Evolutionary conservation across 2,888 invertebrate genomes (phyloP).

Genomic region (Amblyjoppa proteus): DNA sequence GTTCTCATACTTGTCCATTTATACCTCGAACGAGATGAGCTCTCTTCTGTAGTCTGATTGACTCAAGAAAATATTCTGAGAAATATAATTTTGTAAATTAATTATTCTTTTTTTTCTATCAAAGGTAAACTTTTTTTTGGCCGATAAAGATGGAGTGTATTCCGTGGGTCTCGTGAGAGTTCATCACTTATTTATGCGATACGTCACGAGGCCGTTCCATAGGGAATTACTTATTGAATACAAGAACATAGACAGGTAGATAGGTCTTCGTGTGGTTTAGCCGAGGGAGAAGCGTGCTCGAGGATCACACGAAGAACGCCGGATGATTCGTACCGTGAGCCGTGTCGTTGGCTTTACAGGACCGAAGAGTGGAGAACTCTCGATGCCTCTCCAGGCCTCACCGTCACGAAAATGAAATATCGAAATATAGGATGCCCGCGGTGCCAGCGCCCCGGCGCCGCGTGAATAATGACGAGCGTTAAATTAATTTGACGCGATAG

Average conservation of each 20-base stretch:
- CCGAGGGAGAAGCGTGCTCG: constrained; percentile 5
- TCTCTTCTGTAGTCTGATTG: neutral
- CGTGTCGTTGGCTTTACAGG: neutral
- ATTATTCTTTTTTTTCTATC: neutral
- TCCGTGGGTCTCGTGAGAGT: neutral
- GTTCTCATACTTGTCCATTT: constrained; percentile 25
- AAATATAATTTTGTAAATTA: constrained; percentile 1
- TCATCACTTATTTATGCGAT: constrained; percentile 20
- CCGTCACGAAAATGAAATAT: constrained; percentile 63
- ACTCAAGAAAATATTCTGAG: constrained; percentile 10
- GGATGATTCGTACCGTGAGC: neutral
- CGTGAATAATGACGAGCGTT: constrained; percentile 80
- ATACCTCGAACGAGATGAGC: constrained; percentile 27
- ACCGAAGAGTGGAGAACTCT: constrained; percentile 38
- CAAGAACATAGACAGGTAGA: constrained; percentile 44
- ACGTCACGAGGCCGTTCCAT: constrained; percentile 18
- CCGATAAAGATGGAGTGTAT: neutral
- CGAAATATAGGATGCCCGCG: constrained; percentile 48
- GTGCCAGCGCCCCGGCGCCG: constrained; percentile 65
- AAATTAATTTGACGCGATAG: constrained; percentile 80
- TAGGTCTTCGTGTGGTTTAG: constrained; percentile 30
- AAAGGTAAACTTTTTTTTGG: neutral
- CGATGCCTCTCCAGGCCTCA: constrained; percentile 48
- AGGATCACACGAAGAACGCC: constrained; percentile 11
- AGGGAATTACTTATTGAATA: constrained; percentile 55